A percentile compares a stretch with the other conserved stretches of the same genome.
These are phyloP conservation scores for Clarias pachynema DNA, from an alignment of 2,797 vertebrate genomes.

Conservation along the genomic window DNA sequence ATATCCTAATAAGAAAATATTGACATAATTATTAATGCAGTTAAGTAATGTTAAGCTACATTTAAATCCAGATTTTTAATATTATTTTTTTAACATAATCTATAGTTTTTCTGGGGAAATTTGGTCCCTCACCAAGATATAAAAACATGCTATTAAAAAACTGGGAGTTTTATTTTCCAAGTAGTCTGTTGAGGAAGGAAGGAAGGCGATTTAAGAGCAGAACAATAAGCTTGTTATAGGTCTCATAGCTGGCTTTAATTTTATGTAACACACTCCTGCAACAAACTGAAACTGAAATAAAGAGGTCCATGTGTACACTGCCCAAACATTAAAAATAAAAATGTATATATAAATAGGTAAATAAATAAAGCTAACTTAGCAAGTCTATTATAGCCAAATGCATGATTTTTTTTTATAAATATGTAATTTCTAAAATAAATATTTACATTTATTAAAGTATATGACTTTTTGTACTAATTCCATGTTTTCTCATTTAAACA, in stretches of 20 bases:
- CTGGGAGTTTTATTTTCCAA: conserved; percentile 48
- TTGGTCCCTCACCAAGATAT: neutral
- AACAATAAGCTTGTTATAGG: conserved; percentile 50
- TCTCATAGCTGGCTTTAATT: conserved; percentile 20
- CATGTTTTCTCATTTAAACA: neutral
- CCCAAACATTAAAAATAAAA: too few relatives aligned
- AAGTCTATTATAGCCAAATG: too few relatives aligned
- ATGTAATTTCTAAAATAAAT: too few relatives aligned
- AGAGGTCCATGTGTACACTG: neutral
- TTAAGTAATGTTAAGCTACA: neutral
- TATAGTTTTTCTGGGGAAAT: neutral
- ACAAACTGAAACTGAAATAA: conserved; percentile 12
- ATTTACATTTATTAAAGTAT: too few relatives aligned
- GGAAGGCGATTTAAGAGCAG: conserved; percentile 51
- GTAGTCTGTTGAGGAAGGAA: conserved; percentile 43
- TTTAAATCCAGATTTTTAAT: neutral
- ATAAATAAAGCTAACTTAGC: too few relatives aligned
- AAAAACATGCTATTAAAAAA: neutral
- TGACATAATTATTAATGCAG: neutral
- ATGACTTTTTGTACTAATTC: too few relatives aligned
- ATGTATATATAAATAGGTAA: too few relatives aligned
- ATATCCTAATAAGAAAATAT: neutral
- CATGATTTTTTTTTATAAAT: too few relatives aligned
- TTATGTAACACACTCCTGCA: neutral
- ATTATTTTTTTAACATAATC: neutral